phyloP scores from a whole-genome alignment of 2,888 invertebrate genomes.

The Alloplasta piceator region DNA sequence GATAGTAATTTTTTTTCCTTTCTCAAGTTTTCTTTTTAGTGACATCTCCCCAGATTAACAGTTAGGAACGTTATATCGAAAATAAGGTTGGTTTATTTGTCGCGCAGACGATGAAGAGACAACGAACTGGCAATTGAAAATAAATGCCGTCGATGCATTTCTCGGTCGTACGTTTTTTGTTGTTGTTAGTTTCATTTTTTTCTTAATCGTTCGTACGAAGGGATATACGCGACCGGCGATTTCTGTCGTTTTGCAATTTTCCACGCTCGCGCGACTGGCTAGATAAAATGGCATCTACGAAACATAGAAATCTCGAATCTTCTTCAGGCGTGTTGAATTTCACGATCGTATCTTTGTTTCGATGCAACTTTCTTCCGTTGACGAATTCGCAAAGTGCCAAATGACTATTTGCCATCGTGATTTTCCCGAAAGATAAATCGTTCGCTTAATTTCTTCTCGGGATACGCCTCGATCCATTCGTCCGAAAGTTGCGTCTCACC shows the following conservation, averaged over 20 bases:
- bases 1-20: slow-evolving; percentile 62
- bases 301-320: slow-evolving; percentile 33
- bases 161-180: slow-evolving; percentile 36
- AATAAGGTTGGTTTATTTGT: slow-evolving; percentile 77
- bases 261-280: slow-evolving; percentile 26
- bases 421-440: not conserved
- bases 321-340: slow-evolving; percentile 14
- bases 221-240: slow-evolving; percentile 10
- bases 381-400: not conserved
- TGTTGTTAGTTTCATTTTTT: slow-evolving; percentile 38
- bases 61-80: slow-evolving; percentile 81
- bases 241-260: slow-evolving; percentile 15
- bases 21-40: slow-evolving; percentile 27
- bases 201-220: slow-evolving; percentile 44
- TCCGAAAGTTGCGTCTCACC: slow-evolving; percentile 31
- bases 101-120: slow-evolving; percentile 68
- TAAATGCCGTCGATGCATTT: slow-evolving; percentile 68
- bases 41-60: slow-evolving; percentile 66
- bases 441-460: too few species aligned
- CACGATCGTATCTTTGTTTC: slow-evolving; percentile 26
- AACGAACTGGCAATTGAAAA: slow-evolving; percentile 73
- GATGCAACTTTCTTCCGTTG: not conserved
- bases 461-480: not conserved
- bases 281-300: slow-evolving; percentile 38
- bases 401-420: not conserved